These are phyloP conservation scores for Chymomyza amoena DNA, from an alignment of 2,888 invertebrate genomes.

Conservation along the genomic window DNA sequence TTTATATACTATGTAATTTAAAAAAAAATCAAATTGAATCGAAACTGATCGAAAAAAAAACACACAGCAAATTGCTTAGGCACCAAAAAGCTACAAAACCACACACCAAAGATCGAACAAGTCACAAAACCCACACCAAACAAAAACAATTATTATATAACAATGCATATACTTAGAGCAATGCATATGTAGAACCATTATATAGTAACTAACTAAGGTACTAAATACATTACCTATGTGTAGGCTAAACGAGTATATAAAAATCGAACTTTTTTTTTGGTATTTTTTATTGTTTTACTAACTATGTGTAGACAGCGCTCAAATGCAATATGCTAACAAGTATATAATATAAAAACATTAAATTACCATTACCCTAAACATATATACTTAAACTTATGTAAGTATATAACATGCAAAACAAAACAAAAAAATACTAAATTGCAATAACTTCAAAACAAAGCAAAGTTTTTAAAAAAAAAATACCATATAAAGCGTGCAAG, in stretches of 20 bases:
- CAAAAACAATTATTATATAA: slow-evolving; percentile 45
- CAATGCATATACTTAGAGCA: background rate
- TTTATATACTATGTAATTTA: slow-evolving; percentile 23
- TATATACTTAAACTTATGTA: too few relatives aligned
- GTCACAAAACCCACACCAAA: slow-evolving; percentile 34
- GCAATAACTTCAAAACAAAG: background rate
- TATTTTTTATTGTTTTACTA: background rate
- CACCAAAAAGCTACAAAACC: slow-evolving; percentile 71
- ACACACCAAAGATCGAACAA: slow-evolving; percentile 48
- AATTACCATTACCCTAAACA: too few relatives aligned
- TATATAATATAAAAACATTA: background rate
- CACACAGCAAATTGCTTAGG: slow-evolving; percentile 72
- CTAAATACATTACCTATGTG: background rate
- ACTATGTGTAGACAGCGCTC: background rate
- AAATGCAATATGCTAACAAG: background rate
- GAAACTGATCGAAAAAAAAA: slow-evolving; percentile 15
- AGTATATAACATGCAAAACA: too few relatives aligned
- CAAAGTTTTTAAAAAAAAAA: slow-evolving; percentile 1
- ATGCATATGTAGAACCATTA: background rate
- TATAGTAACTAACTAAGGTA: background rate
- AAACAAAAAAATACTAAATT: background rate
- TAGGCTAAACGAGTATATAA: background rate
- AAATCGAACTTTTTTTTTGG: background rate
- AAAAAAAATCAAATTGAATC: slow-evolving; percentile 28
- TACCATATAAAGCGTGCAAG: background rate